Evolutionary conservation across 2,888 invertebrate species (phyloP), one percentile per base, ranked within the genome.

Genomic region (Drosophila leonis): DNA sequence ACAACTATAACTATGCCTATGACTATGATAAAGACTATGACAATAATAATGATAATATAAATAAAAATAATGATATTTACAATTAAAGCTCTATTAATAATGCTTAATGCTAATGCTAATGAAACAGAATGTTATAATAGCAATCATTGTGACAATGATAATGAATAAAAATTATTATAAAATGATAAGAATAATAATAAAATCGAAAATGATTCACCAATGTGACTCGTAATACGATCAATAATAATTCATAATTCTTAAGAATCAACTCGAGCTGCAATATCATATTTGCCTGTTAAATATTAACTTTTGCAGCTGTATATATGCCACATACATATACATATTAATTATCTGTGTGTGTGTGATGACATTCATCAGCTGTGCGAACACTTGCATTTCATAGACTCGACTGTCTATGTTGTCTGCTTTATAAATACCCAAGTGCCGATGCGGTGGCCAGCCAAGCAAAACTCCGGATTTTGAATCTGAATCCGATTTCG

Each of bases 381-480:
- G 46, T 59, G 57, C 57, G 27, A 59, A 27, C 57, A 64, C 20
- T 27, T 4, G 18, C 31, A 48, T 24, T 35, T 27, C 41, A 41
- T 56, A 10, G 56, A 20, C 15, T 31, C 33, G 37, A 35, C 59
- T 18, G 35, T 24, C 27, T 55, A n/a, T 41, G 57, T 46, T n/a
- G 57, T 27, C n/a, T 48, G 48, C 49, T 49, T 41, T 51, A 65
- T 51, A 42, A 65, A 65, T 35, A 49, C 15, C 37, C 18, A 42
- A 37, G 29, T 29, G 42, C 13, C 65, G 44, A 65, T 65, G 37
- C 44, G 44, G 18, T 61, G 74, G 46, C 15, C 65, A 75, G 59
- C 72, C 49, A 65, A 52, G 72, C 78, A 56, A 41, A 72, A 42
- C 60, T 77, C 39, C 33, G 39, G 48, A 56, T 35, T 35, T 49